Evolutionary conservation across 2,113 vertebrate genomes (phyloP), one percentile per base, ranked within the genome.

Genomic region (Anolis carolinensis): DNA sequence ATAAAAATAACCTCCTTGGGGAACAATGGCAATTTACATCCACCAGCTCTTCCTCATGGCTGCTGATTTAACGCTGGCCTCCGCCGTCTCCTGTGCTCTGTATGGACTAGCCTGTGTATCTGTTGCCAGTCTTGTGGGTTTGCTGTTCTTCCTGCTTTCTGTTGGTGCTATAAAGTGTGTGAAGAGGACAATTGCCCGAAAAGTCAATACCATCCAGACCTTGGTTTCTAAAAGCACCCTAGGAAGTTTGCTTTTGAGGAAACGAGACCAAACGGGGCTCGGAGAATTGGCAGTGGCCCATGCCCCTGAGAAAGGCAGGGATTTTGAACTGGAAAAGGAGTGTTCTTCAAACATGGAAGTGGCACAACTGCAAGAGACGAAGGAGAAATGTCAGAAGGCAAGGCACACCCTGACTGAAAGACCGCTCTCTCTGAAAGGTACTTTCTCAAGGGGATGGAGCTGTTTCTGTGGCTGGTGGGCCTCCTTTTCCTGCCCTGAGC

Each of bases 1-100:
- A 59, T 18, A 14, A 52, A 59, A 59, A 59, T 2, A 67, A 86
- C 65, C 36, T 87, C n/a, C 5, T 27, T 67, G 63, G 70, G 5
- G 84, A 0, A 0, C 50, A 5, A 95, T 94, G 94, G 85, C 91
- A 44, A 81, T 89, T 72, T 14, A 85, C 68, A 1, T 93, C 55
- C 88, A 90, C 72, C 11, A 75, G 6, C 76, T 92, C 67, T 84
- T 92, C 82, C 83, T 93, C 34, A 27, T 91, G 48, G 87, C 72
- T 72, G 59, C 78, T 48, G 96, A 97, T 90, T n/a, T 96, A 13
- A 1, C 86, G 1, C 78, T 97, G 0, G 95, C 94, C 0, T 84
- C 81, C 10, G 85, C 65, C 50, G 32, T 95, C 30, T 93, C 90
- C 75, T 92, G 87, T 39, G 2, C 91, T 20, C 27, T 96, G 0